phyloP scores from a whole-genome alignment of 2,797 vertebrate genomes.

The Dendrocincla tyrannina region DNA sequence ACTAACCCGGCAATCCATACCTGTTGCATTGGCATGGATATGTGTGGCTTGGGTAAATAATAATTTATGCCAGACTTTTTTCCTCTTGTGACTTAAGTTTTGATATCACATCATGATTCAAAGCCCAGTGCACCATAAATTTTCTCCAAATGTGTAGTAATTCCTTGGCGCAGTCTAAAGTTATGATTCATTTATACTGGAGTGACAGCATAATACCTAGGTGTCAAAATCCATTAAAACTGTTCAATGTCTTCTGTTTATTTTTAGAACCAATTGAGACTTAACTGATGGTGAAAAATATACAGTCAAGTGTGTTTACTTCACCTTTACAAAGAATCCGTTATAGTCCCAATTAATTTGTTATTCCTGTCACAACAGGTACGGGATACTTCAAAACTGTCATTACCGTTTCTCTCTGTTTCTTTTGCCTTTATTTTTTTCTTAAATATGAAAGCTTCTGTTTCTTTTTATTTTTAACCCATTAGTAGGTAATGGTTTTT shows the following conservation, averaged over 20 bases:
- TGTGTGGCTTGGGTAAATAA: constrained; percentile 69
- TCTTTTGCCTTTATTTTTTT: constrained; percentile 67
- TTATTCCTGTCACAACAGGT: constrained; percentile 99
- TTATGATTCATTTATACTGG: constrained; percentile 99
- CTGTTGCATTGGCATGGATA: constrained; percentile 49
- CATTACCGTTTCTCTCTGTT: constrained; percentile 86
- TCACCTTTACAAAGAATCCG: constrained; percentile 99
- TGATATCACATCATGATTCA: constrained; percentile 98
- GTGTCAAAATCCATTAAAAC: constrained; percentile 99
- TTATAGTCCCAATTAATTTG: constrained; percentile 99
- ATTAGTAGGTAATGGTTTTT: constrained; percentile 61
- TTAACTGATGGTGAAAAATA: constrained; percentile 99
- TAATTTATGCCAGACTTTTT: constrained; percentile 91
- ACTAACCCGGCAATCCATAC: constrained; percentile 48
- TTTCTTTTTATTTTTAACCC: constrained; percentile 83
- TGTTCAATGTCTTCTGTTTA: constrained; percentile 99
- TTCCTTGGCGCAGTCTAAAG: constrained; percentile 95
- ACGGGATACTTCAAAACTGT: constrained; percentile 96
- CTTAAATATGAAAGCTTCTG: constrained; percentile 78
- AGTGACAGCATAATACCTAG: constrained; percentile 99
- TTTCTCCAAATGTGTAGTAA: constrained; percentile 98
- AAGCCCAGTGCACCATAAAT: constrained; percentile 91
- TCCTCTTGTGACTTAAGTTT: constrained; percentile 89
- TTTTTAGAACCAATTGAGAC: constrained; percentile 99
- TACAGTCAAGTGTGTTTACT: constrained; percentile 99